Conservation (phyloP, 2,888 invertebrate genomes). For the Glyphotaelius pellucidus region DNA sequence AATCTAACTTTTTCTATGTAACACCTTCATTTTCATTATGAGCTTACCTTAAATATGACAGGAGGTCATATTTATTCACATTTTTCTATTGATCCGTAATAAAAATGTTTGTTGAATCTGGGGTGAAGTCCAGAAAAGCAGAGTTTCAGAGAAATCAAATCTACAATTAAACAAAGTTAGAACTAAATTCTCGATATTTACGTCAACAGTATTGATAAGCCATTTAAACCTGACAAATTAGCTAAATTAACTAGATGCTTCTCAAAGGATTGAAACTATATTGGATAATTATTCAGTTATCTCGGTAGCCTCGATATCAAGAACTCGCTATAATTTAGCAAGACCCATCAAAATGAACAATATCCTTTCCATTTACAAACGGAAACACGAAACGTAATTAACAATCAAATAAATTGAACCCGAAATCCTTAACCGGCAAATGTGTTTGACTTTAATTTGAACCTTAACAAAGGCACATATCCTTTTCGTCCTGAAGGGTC, state of each 20-base stretch:
- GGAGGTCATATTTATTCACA: no score
- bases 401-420: constrained; percentile 21
- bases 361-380: not conserved
- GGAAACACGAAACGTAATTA: not conserved
- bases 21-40: no score
- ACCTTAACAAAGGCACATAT: constrained; percentile 59
- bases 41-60: no score
- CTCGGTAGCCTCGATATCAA: not conserved
- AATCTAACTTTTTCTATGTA: no score
- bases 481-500: constrained; percentile 57
- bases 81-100: no score
- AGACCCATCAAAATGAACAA: not conserved
- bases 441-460: constrained; percentile 54
- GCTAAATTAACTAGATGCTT: not conserved
- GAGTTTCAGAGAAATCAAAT: not conserved
- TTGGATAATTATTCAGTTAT: not conserved
- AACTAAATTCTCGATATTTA: not conserved
- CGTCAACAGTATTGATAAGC: not conserved
- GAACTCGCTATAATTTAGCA: not conserved
- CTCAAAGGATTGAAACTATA: not conserved
- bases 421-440: constrained; percentile 46
- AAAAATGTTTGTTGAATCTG: no score
- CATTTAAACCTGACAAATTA: not conserved
- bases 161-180: not conserved
- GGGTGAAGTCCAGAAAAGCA: not conserved